Conservation (phyloP, 2,888 invertebrate species). For the Drosophila anomelani region DNA sequence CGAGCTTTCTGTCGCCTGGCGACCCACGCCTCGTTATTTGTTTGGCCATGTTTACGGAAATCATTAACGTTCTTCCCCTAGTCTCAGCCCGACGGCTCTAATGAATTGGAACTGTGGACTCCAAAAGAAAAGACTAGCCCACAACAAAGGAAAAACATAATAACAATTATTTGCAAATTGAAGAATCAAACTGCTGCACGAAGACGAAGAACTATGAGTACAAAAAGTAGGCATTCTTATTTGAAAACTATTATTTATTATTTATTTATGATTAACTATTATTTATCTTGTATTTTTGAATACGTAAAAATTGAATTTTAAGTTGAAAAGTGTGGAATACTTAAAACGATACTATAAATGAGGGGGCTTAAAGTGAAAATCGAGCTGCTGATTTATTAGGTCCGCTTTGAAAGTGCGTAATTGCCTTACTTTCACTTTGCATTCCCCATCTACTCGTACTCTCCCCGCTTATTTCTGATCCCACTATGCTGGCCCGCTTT, state of each 20-base stretch:
- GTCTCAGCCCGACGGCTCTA: conserved; percentile 20
- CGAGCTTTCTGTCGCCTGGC: conserved; percentile 42
- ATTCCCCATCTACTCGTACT: conserved; percentile 4
- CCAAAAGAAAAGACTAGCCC: background rate
- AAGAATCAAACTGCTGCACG: background rate
- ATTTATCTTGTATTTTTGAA: too few relatives aligned
- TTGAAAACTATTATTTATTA: background rate
- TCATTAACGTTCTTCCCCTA: conserved; percentile 47
- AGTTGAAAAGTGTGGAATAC: too few relatives aligned
- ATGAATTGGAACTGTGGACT: conserved; percentile 53
- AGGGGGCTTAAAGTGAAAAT: conserved; percentile 8
- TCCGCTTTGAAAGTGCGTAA: conserved; percentile 34
- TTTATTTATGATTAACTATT: too few relatives aligned
- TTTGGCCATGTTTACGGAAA: conserved; percentile 57
- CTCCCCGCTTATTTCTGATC: background rate
- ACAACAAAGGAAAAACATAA: background rate
- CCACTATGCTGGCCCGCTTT: conserved; percentile 29
- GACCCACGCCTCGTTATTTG: conserved; percentile 53
- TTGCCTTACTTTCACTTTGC: conserved; percentile 36
- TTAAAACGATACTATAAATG: background rate
- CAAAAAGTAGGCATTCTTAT: background rate
- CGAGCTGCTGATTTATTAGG: conserved; percentile 19
- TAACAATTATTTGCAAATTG: conserved; percentile 17
- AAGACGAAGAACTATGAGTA: background rate
- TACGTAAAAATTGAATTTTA: too few relatives aligned